Base-by-base conservation (phyloP, 2,797 vertebrate species). In the Decapterus maruadsi region DNA sequence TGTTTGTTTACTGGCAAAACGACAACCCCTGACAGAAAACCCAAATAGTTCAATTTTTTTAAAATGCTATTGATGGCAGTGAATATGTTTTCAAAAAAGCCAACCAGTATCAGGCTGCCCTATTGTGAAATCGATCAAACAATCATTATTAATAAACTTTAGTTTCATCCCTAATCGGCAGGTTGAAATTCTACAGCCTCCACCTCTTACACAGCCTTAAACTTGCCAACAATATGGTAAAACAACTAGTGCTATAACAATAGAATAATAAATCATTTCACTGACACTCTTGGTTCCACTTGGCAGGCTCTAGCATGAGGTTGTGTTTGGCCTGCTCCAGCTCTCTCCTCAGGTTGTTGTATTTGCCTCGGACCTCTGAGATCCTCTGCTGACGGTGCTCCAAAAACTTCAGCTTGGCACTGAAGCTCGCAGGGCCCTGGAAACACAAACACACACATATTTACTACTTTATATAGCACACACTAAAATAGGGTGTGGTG, bases 211-310 rank as follows among this genome's bases (percentile, higher is more conserved):
- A 59, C 12, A 20, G 13, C 26, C 13, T 22, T 34, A 68, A 16
- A 22, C 4, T 26, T 26, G 26, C 26, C 1, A 36, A 36, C 34
- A 36, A 36, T 7, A 36, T 36, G 34, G 34, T 36, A 36, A 36
- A 36, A 36, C 34, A 36, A 36, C 34, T 36, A 36, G 34, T 36
- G 6, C 31, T 34, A 34, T 6, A 34, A 34, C 31, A 34, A 34
- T 6, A 36, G 22, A n/a, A 45, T 16, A 54, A 8, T 14, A 9
- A 80, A 43, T 10, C 1, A 12, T 16, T 17, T 56, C 13, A 85
- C 97, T 97, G 93, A 99, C 98, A 97, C 91, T 98, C 96, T 83
- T 92, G 95, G 84, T 95, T 96, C 97, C 96, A 97, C 72, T 95
- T 97, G 86, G 90, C 93, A 57, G 96, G 96, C 78, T 97, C 96